Evolutionary conservation across 1,140 invertebrate genomes (phyloP).

Genomic region (Drosophila rhopaloa): DNA sequence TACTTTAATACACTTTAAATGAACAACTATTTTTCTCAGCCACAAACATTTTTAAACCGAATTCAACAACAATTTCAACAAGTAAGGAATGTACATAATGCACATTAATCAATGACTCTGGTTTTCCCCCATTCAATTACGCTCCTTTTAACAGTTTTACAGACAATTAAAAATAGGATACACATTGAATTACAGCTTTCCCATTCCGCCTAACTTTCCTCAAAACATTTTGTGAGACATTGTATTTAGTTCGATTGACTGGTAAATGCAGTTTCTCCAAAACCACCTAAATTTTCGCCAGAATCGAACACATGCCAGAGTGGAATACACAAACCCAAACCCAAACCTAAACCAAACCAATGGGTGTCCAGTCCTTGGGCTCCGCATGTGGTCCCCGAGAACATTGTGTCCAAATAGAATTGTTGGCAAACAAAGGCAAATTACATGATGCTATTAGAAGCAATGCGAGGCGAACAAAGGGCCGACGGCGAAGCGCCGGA

Average conservation of each 20-base stretch:
- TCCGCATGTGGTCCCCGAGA: constrained; percentile 65
- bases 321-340: neutral
- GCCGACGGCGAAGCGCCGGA: constrained; percentile 69
- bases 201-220: neutral
- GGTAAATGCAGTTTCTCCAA: constrained; percentile 18
- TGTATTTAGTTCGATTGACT: constrained; percentile 29
- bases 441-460: constrained; percentile 81
- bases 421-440: constrained; percentile 81
- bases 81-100: neutral
- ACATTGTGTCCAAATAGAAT: constrained; percentile 79
- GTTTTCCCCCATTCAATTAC: constrained; percentile 11
- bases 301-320: constrained; percentile 25
- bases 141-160: neutral
- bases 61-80: neutral
- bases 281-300: constrained; percentile 14
- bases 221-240: constrained; percentile 25
- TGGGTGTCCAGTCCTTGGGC: constrained; percentile 36
- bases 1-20: too few relatives aligned
- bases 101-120: neutral
- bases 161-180: constrained; percentile 27
- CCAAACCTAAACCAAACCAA: constrained; percentile 8
- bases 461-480: constrained; percentile 69
- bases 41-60: neutral
- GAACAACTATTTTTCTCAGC: too few relatives aligned
- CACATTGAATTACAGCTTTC: constrained; percentile 17